Base-by-base conservation (phyloP, 2,888 invertebrate species). In the Scrobipalpa costella region DNA sequence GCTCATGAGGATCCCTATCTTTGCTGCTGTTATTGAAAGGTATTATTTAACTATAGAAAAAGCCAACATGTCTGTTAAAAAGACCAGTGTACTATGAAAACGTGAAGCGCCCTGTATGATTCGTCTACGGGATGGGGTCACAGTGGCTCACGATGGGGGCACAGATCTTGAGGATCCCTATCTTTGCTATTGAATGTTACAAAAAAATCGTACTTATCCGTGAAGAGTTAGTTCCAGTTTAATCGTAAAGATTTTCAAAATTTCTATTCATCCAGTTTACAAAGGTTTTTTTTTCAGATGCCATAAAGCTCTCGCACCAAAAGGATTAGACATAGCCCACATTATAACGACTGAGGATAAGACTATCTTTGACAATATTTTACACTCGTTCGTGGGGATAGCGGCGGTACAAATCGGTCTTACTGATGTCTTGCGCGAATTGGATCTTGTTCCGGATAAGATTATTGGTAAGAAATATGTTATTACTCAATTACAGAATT, bases 381-480 rank as follows among this genome's bases (percentile, higher is more conserved):
- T 95, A 7, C 89, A 95, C 80, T 94, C 94, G 2, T 96, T 96
- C 81, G 94, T 96, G 27, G 94, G 94, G 17, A 96, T 96, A 67
- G 94, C 95, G 15, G 94, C 95, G 0, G 76, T 90, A 1, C 88
- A 93, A 90, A 94, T 95, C 66, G 92, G 83, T 6, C 67, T 76
- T 0, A 76, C 76, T 50, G 74, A 76, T 66, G 57, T 74, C 0
- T 71, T 93, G 19, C 77, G 75, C 27, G 68, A 60, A 33, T 13
- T 76, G 7, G 71, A 69, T 17, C 15, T 73, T 5, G 60, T 67
- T 9, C 73, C 73, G 2, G 73, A 73, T 47, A 67, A 67, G 13
- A 72, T 74, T 36, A 74, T 75, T 68, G 96, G 94, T 62, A 94
- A 94, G 77, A 95, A 33, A 55, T 61, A 94, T 94, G 77, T 95